These are phyloP conservation scores for Miniopterus natalensis DNA, from an alignment of 2,113 vertebrate species.

Conservation along the genomic window DNA sequence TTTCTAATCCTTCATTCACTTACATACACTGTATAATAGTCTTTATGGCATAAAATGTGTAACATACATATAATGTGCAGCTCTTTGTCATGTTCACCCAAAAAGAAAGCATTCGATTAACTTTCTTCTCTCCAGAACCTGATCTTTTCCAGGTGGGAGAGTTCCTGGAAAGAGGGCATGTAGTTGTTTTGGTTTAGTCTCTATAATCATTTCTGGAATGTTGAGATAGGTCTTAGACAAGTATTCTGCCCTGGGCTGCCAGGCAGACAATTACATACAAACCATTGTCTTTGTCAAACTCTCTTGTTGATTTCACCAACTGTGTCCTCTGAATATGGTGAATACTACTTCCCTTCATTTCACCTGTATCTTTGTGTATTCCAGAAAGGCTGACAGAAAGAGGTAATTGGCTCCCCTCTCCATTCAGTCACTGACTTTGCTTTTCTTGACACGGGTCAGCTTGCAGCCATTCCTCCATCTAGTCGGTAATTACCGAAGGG, in stretches of 20 bases:
- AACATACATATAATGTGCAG: background rate
- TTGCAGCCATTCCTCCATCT: background rate
- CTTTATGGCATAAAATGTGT: conserved; percentile 26
- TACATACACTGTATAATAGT: background rate
- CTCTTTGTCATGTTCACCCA: background rate
- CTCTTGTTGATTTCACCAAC: background rate
- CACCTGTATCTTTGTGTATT: conserved; percentile 12
- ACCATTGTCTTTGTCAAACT: background rate
- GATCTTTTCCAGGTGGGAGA: background rate
- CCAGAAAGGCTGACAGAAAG: background rate
- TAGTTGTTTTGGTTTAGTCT: conserved; percentile 8
- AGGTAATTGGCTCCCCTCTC: conserved; percentile 17
- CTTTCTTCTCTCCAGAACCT: background rate
- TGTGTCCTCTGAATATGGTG: background rate
- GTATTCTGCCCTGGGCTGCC: background rate
- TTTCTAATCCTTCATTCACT: conserved; percentile 21
- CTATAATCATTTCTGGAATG: conserved; percentile 15
- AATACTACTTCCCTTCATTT: conserved; percentile 7
- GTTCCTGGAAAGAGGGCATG: background rate
- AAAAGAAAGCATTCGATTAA: background rate
- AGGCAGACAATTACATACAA: background rate
- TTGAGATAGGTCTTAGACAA: background rate
- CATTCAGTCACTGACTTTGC: background rate
- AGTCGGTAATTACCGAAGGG: background rate
- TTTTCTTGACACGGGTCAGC: conserved; percentile 41